A percentile compares a stretch with the other conserved stretches of the same genome.
Evolutionary conservation across 1,140 invertebrate genomes (phyloP).

Genomic region (Alviniconcha marisindica): DNA sequence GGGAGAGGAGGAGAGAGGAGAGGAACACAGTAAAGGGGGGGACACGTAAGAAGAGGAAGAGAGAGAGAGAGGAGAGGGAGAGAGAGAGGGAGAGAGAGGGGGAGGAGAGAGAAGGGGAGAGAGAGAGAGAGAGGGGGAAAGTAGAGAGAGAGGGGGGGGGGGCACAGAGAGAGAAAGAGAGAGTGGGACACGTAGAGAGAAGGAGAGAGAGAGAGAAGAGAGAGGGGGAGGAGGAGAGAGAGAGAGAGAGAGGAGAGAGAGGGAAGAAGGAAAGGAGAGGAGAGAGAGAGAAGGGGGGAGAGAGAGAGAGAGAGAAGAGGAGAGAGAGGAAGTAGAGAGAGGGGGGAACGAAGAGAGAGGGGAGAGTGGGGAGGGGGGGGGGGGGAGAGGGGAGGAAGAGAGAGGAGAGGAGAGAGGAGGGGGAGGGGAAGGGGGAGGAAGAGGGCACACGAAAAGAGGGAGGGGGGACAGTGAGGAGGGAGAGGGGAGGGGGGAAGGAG

Average conservation of each 20-base stretch:
- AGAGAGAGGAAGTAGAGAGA: not conserved
- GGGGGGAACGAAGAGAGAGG: not conserved
- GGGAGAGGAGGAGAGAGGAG: no score
- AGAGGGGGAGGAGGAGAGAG: not conserved
- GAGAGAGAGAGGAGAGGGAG: no score
- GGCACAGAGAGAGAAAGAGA: not conserved
- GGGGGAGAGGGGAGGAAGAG: no score
- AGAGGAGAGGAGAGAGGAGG: no score
- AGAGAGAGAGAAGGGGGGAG: not conserved
- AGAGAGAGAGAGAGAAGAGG: conserved; percentile 2
- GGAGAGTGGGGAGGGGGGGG: not conserved
- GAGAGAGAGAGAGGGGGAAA: no score
- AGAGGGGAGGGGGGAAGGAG: not conserved
- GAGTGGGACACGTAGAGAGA: no score
- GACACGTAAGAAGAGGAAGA: no score
- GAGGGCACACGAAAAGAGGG: not conserved
- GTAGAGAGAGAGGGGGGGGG: not conserved
- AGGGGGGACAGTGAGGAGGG: not conserved
- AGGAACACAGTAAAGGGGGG: no score
- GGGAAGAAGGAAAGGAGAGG: not conserved
- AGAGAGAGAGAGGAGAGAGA: not conserved
- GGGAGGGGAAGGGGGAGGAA: not conserved
- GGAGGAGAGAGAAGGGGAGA: no score
- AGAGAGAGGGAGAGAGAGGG: no score
- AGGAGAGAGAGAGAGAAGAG: no score